Percentiles rank a stretch among this genome's conserved stretches.
Conservation (phyloP, 23 tunicate species). For the Aplidium turbinatum region DNA sequence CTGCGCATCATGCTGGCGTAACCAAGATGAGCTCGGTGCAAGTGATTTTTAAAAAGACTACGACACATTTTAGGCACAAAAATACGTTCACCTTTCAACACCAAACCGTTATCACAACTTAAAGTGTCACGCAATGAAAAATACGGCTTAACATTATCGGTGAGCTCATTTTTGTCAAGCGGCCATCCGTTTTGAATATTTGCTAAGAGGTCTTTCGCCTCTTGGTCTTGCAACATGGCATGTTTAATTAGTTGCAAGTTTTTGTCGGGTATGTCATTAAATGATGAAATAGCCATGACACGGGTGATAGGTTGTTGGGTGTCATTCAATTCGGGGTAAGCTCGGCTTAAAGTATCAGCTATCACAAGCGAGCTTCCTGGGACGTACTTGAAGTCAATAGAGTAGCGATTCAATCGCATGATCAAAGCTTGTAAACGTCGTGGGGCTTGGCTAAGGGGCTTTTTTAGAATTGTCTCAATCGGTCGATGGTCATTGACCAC, state of each 20-base stretch:
- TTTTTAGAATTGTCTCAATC: slow-evolving; percentile 27
- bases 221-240: slow-evolving; percentile 26
- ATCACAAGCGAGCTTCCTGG: slow-evolving; percentile 24
- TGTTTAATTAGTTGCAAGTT: slow-evolving; percentile 2
- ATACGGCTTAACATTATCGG: slow-evolving; percentile 13
- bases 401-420: slow-evolving; percentile 26
- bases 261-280: slow-evolving; percentile 26
- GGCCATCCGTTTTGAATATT: slow-evolving; percentile 21
- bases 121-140: slow-evolving; percentile 28
- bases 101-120: slow-evolving; percentile 4
- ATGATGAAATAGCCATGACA: not conserved
- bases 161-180: not conserved
- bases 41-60: not conserved
- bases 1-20: slow-evolving; percentile 43
- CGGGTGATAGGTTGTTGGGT: not conserved
- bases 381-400: slow-evolving; percentile 15
- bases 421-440: slow-evolving; percentile 23
- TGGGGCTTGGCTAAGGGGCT: slow-evolving; percentile 32
- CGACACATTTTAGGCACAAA: slow-evolving; percentile 7
- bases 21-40: slow-evolving; percentile 21
- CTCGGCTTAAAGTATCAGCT: slow-evolving; percentile 39
- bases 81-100: slow-evolving; percentile 39
- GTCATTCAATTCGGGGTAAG: not conserved
- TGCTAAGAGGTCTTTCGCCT: not conserved
- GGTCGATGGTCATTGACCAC: slow-evolving; percentile 29